Evolutionary conservation across 1,140 invertebrate species (phyloP).

Genomic region (Lysiphlebus fabarum): DNA sequence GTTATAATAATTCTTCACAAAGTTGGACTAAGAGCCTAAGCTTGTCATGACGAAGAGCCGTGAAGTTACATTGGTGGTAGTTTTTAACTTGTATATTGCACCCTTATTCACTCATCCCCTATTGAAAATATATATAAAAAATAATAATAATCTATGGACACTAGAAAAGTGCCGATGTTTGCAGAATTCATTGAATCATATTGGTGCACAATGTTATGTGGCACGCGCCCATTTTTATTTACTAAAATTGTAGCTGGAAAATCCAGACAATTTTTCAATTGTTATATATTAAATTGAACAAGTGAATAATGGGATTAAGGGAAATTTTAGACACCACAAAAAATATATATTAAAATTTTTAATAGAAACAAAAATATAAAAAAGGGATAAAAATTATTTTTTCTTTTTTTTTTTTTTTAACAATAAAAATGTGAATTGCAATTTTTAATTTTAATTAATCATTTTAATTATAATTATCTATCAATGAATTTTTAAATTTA

Average conservation of each 20-base stretch:
- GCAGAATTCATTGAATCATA: constrained; percentile 48
- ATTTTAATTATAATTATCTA: no score
- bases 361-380: not conserved
- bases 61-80: no score
- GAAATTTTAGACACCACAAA: not conserved
- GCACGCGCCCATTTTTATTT: constrained; percentile 33
- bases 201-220: constrained; percentile 45
- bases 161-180: constrained; percentile 41
- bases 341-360: not conserved
- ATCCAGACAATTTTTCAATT: constrained; percentile 36
- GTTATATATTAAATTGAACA: constrained; percentile 32
- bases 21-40: constrained; percentile 42
- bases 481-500: no score
- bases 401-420: no score
- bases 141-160: not conserved
- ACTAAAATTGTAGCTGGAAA: no score
- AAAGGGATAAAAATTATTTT: not conserved
- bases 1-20: constrained; percentile 43
- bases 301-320: constrained; percentile 29
- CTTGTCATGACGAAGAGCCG: constrained; percentile 35
- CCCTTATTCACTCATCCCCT: not conserved
- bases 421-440: no score
- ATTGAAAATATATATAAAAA: no score
- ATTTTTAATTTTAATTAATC: no score
- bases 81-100: not conserved